These are phyloP conservation scores for Papilio dardanus DNA, from an alignment of 1,140 invertebrate genomes.

Conservation along the genomic window DNA sequence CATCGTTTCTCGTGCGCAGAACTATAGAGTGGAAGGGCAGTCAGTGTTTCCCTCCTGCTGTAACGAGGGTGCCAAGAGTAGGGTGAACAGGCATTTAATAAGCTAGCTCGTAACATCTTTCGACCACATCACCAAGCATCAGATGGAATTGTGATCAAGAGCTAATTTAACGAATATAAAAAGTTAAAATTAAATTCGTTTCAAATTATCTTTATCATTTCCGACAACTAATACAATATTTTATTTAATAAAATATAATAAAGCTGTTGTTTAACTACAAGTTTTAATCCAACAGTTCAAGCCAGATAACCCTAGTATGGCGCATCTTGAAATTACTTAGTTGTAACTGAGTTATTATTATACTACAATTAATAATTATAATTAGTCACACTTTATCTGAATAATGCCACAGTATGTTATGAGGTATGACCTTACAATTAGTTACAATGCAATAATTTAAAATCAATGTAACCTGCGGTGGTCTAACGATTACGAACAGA, in stretches of 20 bases:
- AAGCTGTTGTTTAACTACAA: not conserved
- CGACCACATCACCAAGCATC: too few species aligned
- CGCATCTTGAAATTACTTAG: slow-evolving; percentile 41
- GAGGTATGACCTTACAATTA: slow-evolving; percentile 38
- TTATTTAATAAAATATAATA: not conserved
- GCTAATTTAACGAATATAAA: too few species aligned
- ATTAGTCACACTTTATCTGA: slow-evolving; percentile 56
- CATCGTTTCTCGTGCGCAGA: too few species aligned
- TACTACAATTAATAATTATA: slow-evolving; percentile 51
- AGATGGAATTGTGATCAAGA: too few species aligned
- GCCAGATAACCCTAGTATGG: slow-evolving; percentile 43
- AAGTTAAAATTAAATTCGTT: not conserved
- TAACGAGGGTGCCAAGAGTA: too few species aligned
- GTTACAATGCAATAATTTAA: slow-evolving; percentile 26
- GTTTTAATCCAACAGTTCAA: slow-evolving; percentile 21
- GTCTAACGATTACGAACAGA: not conserved
- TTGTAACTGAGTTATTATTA: slow-evolving; percentile 45
- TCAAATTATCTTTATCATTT: not conserved
- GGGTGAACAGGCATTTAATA: too few species aligned
- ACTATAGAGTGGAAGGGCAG: too few species aligned
- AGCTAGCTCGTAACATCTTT: too few species aligned
- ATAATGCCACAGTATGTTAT: slow-evolving; percentile 47
- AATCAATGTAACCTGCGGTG: not conserved
- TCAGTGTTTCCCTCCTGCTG: too few species aligned
- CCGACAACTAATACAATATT: not conserved